Evolutionary conservation across 2,888 invertebrate species (phyloP), one percentile per base, ranked within the genome.

Genomic region (Trisateles emortualis): DNA sequence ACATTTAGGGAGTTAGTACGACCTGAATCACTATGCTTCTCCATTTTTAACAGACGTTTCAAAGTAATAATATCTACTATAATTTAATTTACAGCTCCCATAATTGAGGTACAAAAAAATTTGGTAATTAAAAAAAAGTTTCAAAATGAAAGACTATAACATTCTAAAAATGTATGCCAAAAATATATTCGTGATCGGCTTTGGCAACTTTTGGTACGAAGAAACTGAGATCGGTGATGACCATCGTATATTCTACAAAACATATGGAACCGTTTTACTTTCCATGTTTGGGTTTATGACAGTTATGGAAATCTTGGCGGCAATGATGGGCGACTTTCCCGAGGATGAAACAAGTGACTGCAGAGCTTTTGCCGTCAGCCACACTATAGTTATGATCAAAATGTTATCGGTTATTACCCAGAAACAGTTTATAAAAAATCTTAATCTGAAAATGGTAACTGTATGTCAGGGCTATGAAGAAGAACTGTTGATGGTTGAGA

Each of bases 121-220:
- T 26, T 26, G 26, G 8, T 26, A 8, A 8, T 8, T n/a, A 4
- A 50, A 59, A 45, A 24, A 30, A 22, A 52, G 17, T 4, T 6
- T 19, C 30, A 76, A 62, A 57, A 91, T 91, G 91, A 87, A 81
- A 66, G 82, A 87, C 72, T 81, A 86, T 51, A 43, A 65, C 17
- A 86, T 90, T 54, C 68, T 91, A 22, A 86, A 84, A 69, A 70
- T 52, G 1, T 76, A 78, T 41, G 88, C 87, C 49, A 59, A 72
- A 42, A 80, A 73, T 55, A 84, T 89, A 62, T 91, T 77, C 66
- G 55, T 79, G 39, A 66, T 83, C 10, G 90, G 92, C n/a, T 73
- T 81, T 16, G 90, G 91, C 3, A 85, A 90, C 68, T 88, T 87
- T 64, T 92, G 92, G 92, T 87, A 79, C 46, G 79, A 88, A 66